Conservation (phyloP, 2,113 vertebrate genomes). For the Cyprinodon variegatus region DNA sequence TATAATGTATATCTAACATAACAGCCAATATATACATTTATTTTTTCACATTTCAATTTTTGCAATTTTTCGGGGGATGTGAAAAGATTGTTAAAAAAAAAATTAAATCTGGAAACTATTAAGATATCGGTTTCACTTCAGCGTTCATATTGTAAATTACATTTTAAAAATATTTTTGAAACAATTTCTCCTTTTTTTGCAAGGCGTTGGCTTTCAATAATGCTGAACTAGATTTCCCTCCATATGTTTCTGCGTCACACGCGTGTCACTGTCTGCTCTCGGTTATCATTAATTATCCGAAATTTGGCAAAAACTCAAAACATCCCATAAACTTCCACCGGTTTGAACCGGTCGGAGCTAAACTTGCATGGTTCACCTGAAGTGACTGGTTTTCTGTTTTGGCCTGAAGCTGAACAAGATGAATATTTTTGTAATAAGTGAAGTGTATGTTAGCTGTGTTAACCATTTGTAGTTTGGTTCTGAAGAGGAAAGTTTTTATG, state of each 20-base stretch:
- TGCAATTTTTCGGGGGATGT: too few relatives aligned
- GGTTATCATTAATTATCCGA: constrained; percentile 20
- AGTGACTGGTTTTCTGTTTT: constrained; percentile 29
- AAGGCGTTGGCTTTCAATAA: too few relatives aligned
- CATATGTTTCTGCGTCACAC: not conserved
- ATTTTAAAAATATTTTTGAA: too few relatives aligned
- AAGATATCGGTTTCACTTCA: too few relatives aligned
- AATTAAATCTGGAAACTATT: too few relatives aligned
- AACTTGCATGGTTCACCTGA: constrained; percentile 53
- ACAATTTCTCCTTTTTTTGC: too few relatives aligned
- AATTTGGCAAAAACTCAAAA: constrained; percentile 26
- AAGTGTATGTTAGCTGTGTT: constrained; percentile 57
- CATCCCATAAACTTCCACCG: constrained; percentile 3
- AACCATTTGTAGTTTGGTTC: constrained; percentile 54
- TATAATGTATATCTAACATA: too few relatives aligned
- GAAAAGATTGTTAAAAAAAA: too few relatives aligned
- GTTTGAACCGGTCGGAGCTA: constrained; percentile 29
- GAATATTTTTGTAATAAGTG: constrained; percentile 76
- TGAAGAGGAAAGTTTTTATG: constrained; percentile 18
- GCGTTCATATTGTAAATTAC: too few relatives aligned
- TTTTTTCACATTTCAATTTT: too few relatives aligned
- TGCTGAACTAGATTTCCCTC: too few relatives aligned
- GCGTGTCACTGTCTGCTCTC: constrained; percentile 24
- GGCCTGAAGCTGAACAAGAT: constrained; percentile 56
- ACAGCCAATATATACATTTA: too few relatives aligned